These are phyloP conservation scores for Psylliodes chrysocephalus DNA, from an alignment of 2,888 invertebrate species.

Conservation along the genomic window DNA sequence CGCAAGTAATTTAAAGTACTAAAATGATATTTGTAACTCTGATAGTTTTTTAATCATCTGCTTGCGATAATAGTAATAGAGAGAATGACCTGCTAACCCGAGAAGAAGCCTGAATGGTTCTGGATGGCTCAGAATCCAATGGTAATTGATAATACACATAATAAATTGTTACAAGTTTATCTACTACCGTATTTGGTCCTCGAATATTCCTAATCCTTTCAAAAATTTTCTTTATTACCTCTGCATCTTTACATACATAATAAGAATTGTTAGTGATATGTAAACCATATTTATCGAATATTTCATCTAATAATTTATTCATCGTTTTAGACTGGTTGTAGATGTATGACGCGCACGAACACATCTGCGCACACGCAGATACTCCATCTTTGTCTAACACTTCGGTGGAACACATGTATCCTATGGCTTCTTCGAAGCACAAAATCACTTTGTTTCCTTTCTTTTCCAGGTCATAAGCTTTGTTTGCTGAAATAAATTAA, in stretches of 20 bases:
- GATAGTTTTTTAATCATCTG: too few relatives aligned
- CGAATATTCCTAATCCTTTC: constrained; percentile 80
- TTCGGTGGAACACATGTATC: constrained; percentile 91
- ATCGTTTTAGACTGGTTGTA: constrained; percentile 70
- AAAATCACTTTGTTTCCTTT: constrained; percentile 84
- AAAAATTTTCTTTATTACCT: constrained; percentile 80
- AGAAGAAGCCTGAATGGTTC: too few relatives aligned
- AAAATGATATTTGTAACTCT: too few relatives aligned
- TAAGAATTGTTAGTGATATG: constrained; percentile 92
- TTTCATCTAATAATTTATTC: constrained; percentile 72
- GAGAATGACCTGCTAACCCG: too few relatives aligned
- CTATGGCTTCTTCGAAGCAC: constrained; percentile 98
- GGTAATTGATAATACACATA: too few relatives aligned
- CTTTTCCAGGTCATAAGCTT: constrained; percentile 75
- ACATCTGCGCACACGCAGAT: constrained; percentile 83
- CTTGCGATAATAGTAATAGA: too few relatives aligned
- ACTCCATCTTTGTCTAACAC: constrained; percentile 98
- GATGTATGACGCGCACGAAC: constrained; percentile 80
- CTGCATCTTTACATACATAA: constrained; percentile 83
- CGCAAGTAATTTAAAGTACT: too few relatives aligned
- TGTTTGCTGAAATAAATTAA: constrained; percentile 78
- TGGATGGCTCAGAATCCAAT: too few relatives aligned
- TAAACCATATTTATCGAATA: constrained; percentile 88
- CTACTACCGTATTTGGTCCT: constrained; percentile 70
- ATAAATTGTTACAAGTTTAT: too few relatives aligned